Conservation (phyloP, 2,113 vertebrate species). For the Azemiops feae region DNA sequence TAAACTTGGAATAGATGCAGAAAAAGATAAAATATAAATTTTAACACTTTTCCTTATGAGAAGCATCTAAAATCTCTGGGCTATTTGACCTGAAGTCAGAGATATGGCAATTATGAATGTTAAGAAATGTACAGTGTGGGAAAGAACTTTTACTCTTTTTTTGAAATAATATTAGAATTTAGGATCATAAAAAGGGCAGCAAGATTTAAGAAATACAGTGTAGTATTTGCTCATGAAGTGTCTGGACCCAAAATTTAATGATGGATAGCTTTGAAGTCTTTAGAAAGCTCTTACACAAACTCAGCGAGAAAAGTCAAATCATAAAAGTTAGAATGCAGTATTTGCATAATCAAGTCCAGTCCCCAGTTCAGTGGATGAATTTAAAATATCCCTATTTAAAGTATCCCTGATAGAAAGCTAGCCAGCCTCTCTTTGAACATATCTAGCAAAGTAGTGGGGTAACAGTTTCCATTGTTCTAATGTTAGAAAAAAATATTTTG, state of each 20-base stretch:
- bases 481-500: not conserved
- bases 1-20: not conserved
- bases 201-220: not conserved
- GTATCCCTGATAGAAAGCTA: not conserved
- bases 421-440: not conserved
- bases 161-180: not conserved
- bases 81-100: not conserved
- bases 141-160: not conserved
- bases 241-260: not conserved
- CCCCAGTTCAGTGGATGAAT: not conserved
- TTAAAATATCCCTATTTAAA: not conserved
- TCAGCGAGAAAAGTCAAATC: not conserved
- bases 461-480: not conserved
- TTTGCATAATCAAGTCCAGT: not conserved
- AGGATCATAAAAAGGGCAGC: not conserved
- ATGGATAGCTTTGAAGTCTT: not conserved
- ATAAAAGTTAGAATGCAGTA: not conserved
- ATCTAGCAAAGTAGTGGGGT: not conserved
- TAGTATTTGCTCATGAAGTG: not conserved
- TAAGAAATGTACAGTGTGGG: not conserved
- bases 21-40: not conserved
- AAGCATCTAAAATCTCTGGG: not conserved
- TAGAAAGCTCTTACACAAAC: not conserved
- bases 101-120: not conserved
- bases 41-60: not conserved